Conservation (phyloP, 2,113 vertebrate genomes). For the Tringa solitaria region DNA sequence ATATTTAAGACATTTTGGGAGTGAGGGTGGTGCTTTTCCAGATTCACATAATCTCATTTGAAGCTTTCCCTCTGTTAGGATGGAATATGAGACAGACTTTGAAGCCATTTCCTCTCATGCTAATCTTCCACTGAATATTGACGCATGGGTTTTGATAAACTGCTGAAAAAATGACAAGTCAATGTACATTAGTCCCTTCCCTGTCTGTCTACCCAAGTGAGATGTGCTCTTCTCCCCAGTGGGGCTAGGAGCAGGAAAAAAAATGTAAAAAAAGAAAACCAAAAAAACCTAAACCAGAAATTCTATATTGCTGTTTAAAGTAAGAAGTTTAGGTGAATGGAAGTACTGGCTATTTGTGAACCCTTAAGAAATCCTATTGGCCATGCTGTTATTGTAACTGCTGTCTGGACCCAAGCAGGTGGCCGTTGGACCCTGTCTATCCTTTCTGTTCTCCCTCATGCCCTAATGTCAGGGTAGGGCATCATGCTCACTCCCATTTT, state of each 20-base stretch:
- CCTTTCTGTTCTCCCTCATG: background rate
- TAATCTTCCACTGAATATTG: background rate
- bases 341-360: background rate
- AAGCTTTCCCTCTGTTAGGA: background rate
- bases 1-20: background rate
- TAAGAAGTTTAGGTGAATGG: background rate
- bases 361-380: background rate
- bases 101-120: background rate
- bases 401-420: background rate
- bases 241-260: background rate
- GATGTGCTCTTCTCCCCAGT: background rate
- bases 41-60: background rate
- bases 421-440: background rate
- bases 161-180: background rate
- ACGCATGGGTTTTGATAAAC: background rate
- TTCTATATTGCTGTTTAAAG: background rate
- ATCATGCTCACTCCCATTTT: background rate
- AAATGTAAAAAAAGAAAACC: fast-evolving
- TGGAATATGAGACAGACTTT: background rate
- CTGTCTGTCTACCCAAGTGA: background rate
- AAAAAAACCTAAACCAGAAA: background rate
- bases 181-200: background rate
- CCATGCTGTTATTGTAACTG: background rate
- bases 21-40: background rate
- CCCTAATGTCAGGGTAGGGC: background rate